Conservation (phyloP, 2,888 invertebrate genomes). For the Orthonychiurus folsomi region DNA sequence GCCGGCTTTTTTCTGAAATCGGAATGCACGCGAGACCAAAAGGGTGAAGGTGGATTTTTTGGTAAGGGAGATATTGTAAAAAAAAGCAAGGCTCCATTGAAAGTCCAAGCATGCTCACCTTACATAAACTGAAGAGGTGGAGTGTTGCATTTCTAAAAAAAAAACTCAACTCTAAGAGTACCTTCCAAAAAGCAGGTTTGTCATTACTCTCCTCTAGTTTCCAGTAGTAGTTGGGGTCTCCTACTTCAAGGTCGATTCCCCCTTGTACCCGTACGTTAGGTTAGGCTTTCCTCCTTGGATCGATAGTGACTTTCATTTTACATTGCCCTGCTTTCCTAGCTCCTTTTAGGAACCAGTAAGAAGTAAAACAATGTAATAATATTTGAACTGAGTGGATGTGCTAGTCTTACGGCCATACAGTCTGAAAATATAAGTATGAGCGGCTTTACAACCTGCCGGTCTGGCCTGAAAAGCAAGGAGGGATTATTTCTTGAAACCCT, state of each 20-base stretch:
- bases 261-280: no score
- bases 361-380: neutral
- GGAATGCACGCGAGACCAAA: no score
- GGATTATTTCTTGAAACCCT: neutral
- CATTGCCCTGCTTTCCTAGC: neutral
- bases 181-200: constrained; percentile 5
- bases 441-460: neutral
- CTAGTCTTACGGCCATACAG: neutral
- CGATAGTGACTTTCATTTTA: neutral
- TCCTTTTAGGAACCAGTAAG: no score
- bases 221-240: neutral
- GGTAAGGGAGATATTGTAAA: no score
- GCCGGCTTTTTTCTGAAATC: no score
- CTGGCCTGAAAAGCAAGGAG: neutral
- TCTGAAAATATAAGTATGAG: no score
- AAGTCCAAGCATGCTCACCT: no score
- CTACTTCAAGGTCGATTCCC: no score
- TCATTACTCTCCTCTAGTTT: constrained; percentile 13
- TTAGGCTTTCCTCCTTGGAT: no score
- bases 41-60: no score
- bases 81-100: no score
- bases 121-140: no score
- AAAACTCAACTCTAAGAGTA: neutral
- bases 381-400: neutral
- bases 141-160: neutral